Evolutionary conservation across 1,140 invertebrate species (phyloP), one percentile per base, ranked within the genome.

Genomic region (Drosophila tsacasi): DNA sequence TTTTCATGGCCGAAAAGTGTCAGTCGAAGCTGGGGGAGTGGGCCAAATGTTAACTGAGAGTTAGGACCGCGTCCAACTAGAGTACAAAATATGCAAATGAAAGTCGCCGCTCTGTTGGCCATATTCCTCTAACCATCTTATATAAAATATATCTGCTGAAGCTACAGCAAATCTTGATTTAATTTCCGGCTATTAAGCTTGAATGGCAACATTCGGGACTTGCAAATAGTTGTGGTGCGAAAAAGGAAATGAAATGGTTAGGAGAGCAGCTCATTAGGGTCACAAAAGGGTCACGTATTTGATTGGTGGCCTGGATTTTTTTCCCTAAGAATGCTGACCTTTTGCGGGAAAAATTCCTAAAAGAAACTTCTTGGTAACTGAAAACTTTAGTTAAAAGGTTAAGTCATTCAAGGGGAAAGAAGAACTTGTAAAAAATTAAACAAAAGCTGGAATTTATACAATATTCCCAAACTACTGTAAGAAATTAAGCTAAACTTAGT

Each of bases 1-100:
- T 87, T 89, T 87, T 89, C 83, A 87, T 87, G 83, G 83, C 68
- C 83, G 83, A 73, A 87, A 73, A 86, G 55, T 79, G 79, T 76
- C 69, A 79, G 75, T 82, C 52, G 25, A 12, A 5, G 32, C 21
- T 39, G 54, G 13, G 54, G 9, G 25, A 37, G 27, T 25, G 63
- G 66, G 37, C 8, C 12, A 19, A 69, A 42, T 68, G 27, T 21
- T 55, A 69, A 69, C 66, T 55, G 64, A 37, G 47, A 44, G 67
- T 69, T 71, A 69, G 67, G 66, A 67, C 21, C 46, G 25, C 35
- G 15, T 57, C 21, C 35, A 57, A 57, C 54, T 57, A 57, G 54
- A 57, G 76, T 67, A 65, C 78, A 62, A 85, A 86, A 87, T 86
- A 86, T 86, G 83, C 71, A 86, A 87, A 86, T 86, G 63, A 57